Conservation (phyloP, 1,140 invertebrate genomes). For the Atopsyche davidsoni region DNA sequence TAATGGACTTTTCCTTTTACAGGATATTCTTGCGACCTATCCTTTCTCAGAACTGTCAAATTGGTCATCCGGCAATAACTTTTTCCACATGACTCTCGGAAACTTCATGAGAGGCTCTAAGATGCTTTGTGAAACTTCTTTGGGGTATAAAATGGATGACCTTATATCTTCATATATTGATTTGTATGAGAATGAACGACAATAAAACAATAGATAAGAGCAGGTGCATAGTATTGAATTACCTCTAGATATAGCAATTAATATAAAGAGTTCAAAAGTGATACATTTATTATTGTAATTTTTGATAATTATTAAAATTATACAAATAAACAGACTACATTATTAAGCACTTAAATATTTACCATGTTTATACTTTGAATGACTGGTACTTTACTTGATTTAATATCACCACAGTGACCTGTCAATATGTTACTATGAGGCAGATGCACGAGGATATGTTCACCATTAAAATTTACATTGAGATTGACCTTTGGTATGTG, state of each 20-base stretch:
- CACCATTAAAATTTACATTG: neutral
- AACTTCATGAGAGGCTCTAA: conserved; percentile 81
- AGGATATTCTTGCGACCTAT: conserved; percentile 77
- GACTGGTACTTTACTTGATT: neutral
- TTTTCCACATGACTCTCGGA: conserved; percentile 91
- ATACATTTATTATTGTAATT: neutral
- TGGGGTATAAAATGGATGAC: conserved; percentile 96
- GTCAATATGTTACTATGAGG: neutral
- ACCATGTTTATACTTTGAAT: neutral
- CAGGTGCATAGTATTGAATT: conserved; percentile 8
- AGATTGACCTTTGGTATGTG: neutral
- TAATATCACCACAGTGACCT: conserved; percentile 4
- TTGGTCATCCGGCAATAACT: conserved; percentile 91
- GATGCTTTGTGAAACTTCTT: conserved; percentile 83
- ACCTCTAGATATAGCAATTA: neutral
- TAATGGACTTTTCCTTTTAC: conserved; percentile 33
- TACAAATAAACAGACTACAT: neutral
- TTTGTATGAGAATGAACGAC: conserved; percentile 42
- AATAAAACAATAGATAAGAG: conserved; percentile 30
- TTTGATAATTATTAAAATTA: neutral
- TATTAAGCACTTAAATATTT: neutral
- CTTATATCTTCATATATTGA: conserved; percentile 86
- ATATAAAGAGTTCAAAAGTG: neutral
- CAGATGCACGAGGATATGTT: conserved; percentile 3
- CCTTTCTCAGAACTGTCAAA: conserved; percentile 83